Base-by-base conservation (phyloP, 2,888 invertebrate genomes). In the Aspidiotus destructor region DNA sequence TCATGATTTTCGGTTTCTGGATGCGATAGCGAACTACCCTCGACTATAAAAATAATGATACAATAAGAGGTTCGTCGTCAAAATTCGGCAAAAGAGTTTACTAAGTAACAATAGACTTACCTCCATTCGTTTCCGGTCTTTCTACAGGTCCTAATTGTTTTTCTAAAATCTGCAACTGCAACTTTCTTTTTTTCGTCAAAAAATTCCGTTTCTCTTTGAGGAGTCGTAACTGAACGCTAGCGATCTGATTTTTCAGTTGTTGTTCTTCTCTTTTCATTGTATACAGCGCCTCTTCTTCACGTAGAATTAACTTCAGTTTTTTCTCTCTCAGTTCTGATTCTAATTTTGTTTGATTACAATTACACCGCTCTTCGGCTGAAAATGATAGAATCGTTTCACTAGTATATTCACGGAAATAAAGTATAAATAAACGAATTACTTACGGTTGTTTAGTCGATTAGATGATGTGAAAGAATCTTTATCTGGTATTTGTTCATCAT, bases 181-280 rank as follows among this genome's bases (percentile, higher is more conserved):
- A 44, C 44, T 60, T 58, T 67, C 67, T 40, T 58, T 67, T 67
- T n/a, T 60, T 67, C 48, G 67, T 60, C 52, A 67, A 41, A 58
- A 60, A 67, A 1, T 41, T 58, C 58, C 60, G 58, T 28, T 67
- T 67, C 48, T 67, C 67, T 58, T 67, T 67, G 11, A 67, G 40
- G n/a, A 67, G 58, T 60, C 58, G 55, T 40, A 67, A 40, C 48
- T 67, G 67, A 9, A 67, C 67, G 40, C 57, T 67, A 16, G 67
- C 67, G 7, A 67, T 67, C 60, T 67, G 58, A 15, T 67, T 67
- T 60, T 67, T 67, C 44, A 67, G 15, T 17, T 58, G 67, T 40
- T 67, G 67, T 41, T 67, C 67, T 8, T 67, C 67, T 60, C 58
- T 67, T 60, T 67, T 67, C 67, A 67, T 67, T 60, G 58, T 67